These are phyloP conservation scores for Sandelia bainsii DNA, from an alignment of 2,797 vertebrate species.

Conservation along the genomic window DNA sequence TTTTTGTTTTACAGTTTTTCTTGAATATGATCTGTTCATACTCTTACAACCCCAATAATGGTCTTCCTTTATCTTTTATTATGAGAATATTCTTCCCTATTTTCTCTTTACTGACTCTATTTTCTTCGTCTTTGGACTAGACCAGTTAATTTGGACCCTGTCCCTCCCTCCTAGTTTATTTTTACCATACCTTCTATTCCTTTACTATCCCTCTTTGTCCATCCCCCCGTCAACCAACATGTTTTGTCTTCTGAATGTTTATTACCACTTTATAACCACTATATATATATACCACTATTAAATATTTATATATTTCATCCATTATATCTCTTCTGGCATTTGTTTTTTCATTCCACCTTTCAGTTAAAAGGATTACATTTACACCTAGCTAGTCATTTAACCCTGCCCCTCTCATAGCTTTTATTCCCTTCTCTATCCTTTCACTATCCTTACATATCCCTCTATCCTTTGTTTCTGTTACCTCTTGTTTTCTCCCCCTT, in stretches of 20 bases:
- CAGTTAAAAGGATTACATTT: neutral
- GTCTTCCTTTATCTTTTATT: neutral
- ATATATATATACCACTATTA: too few species aligned
- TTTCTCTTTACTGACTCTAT: neutral
- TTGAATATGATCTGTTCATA: neutral
- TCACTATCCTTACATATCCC: neutral
- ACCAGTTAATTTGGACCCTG: conserved; percentile 11
- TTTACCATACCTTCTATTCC: neutral
- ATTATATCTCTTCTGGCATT: neutral
- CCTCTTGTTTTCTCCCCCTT: neutral
- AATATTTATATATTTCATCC: neutral
- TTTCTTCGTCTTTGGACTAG: conserved; percentile 4
- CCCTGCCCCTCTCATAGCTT: neutral
- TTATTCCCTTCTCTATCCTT: neutral
- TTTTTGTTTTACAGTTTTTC: neutral
- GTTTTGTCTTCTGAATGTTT: neutral
- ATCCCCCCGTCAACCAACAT: neutral
- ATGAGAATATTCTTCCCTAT: neutral
- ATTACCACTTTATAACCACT: neutral
- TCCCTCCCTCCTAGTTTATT: neutral
- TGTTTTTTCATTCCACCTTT: neutral
- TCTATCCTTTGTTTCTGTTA: neutral
- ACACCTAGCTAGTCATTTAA: neutral
- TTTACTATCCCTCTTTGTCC: neutral
- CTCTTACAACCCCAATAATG: neutral